Evolutionary conservation across 37 sponge, comb jelly and placozoan species (phyloP).

Genomic region (Hormiphora californensis): DNA sequence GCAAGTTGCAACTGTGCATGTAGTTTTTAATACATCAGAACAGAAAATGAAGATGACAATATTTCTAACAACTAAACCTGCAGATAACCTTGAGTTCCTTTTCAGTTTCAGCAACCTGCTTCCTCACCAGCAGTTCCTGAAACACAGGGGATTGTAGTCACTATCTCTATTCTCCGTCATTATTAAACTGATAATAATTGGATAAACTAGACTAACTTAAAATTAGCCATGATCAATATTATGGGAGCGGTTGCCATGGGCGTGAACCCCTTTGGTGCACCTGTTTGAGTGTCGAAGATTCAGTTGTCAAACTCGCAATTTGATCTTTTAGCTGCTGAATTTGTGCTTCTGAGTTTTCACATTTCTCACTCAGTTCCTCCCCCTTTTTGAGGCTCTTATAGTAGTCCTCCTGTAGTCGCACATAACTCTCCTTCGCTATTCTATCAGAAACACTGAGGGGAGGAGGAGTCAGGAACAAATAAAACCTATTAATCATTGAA

Average conservation of each 20-base stretch:
- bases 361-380: background rate
- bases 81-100: conserved; percentile 45
- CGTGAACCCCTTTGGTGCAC: background rate
- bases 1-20: background rate
- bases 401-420: conserved; percentile 41
- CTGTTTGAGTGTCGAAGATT: conserved; percentile 8
- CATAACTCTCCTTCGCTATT: conserved; percentile 47
- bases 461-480: background rate
- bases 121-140: conserved; percentile 12
- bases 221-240: too few species aligned
- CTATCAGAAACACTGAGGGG: background rate
- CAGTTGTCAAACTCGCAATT: background rate
- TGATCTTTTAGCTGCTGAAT: conserved; percentile 5
- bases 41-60: background rate
- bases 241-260: background rate
- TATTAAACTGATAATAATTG: background rate
- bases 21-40: too few species aligned
- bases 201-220: too few species aligned
- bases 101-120: conserved; percentile 15
- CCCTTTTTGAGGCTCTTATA: conserved; percentile 12
- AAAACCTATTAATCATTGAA: too few species aligned
- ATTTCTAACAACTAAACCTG: background rate
- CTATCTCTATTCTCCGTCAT: background rate
- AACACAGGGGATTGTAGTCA: background rate
- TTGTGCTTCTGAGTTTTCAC: background rate